Conservation (phyloP, 1,140 invertebrate genomes). For the Archegozetes longisetosus region DNA sequence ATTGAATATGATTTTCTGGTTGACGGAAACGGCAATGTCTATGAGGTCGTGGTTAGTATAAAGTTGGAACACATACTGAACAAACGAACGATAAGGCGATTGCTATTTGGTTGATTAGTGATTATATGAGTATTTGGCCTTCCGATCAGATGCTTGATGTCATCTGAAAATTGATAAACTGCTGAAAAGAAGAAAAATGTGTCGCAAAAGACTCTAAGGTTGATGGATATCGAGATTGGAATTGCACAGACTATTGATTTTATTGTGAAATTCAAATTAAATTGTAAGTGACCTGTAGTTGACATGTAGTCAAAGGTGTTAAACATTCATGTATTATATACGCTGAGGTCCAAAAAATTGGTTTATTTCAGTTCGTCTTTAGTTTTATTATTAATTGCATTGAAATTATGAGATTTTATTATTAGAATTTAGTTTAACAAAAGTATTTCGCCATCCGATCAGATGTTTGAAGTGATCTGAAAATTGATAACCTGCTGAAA, state of each 20-base stretch:
- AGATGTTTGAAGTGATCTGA: conserved; percentile 10
- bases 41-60: conserved; percentile 31
- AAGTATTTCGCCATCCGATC: background rate
- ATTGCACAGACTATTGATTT: too few relatives aligned
- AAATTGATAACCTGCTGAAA: conserved; percentile 9
- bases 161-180: conserved; percentile 3
- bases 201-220: background rate
- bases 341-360: too few relatives aligned
- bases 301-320: too few relatives aligned
- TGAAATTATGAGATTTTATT: too few relatives aligned
- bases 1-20: conserved; percentile 26
- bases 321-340: too few relatives aligned
- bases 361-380: too few relatives aligned
- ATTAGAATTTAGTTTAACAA: too few relatives aligned
- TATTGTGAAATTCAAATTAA: too few relatives aligned
- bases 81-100: conserved; percentile 24
- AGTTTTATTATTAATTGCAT: too few relatives aligned
- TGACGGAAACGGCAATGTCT: conserved; percentile 29
- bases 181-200: conserved; percentile 4
- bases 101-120: conserved; percentile 25
- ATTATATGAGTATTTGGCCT: conserved; percentile 9
- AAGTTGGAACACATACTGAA: conserved; percentile 24
- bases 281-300: too few relatives aligned
- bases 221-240: conserved; percentile 18
- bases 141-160: conserved; percentile 11